phyloP scores from a whole-genome alignment of 2,797 vertebrate genomes.

The Apodemus agrarius region DNA sequence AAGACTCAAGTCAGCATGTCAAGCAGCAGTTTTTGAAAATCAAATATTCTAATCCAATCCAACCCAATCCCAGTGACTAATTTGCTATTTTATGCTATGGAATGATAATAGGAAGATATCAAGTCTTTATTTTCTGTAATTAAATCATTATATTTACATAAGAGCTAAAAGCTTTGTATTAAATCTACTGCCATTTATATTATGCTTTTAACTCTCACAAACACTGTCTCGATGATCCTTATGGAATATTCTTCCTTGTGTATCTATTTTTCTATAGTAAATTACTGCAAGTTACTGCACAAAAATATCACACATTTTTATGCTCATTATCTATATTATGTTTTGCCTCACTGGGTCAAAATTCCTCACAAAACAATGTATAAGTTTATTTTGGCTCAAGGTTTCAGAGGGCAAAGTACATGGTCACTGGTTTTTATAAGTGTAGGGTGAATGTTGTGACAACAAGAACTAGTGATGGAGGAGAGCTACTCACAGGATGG shows the following conservation, averaged over 20 bases:
- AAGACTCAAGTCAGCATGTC: not conserved
- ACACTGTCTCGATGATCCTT: not conserved
- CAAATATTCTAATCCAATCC: not conserved
- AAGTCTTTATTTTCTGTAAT: not conserved
- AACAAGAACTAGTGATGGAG: too few species aligned
- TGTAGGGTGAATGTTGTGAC: not conserved
- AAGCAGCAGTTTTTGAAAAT: not conserved
- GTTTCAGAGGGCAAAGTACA: not conserved
- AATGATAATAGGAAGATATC: not conserved
- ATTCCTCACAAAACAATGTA: not conserved
- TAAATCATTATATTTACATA: not conserved
- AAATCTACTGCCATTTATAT: not conserved
- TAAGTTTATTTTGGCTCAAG: not conserved
- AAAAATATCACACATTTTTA: not conserved
- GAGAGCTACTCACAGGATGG: not conserved
- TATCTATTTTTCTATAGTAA: not conserved
- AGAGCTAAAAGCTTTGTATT: not conserved
- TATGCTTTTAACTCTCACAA: not conserved
- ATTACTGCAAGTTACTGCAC: not conserved
- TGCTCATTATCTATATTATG: not conserved
- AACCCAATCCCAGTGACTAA: not conserved
- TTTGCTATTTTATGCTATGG: not conserved
- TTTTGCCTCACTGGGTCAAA: not conserved
- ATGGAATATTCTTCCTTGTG: not conserved
- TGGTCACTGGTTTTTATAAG: not conserved